phyloP scores from a whole-genome alignment of 2,888 invertebrate genomes.

The Chrysodeixis includens region DNA sequence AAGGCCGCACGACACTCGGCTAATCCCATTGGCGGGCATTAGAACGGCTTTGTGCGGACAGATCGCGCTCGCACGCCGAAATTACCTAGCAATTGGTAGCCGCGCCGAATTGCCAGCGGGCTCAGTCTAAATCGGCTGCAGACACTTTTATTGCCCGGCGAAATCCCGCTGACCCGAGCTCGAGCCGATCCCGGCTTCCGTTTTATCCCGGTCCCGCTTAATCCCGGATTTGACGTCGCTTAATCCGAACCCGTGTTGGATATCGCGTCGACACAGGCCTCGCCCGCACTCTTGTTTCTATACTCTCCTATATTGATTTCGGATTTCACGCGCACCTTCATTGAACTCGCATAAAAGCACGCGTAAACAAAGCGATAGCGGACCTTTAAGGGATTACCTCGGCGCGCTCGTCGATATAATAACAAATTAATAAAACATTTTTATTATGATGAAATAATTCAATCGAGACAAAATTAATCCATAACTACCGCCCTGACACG shows the following conservation, averaged over 20 bases:
- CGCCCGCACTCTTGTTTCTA: constrained; percentile 78
- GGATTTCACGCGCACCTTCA: constrained; percentile 77
- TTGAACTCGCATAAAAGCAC: constrained; percentile 64
- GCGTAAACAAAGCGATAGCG: constrained; percentile 70
- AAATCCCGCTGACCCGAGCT: constrained; percentile 88
- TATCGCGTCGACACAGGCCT: constrained; percentile 90
- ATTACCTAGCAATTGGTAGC: constrained; percentile 89
- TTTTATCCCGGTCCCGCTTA: constrained; percentile 86
- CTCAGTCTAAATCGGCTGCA: constrained; percentile 89
- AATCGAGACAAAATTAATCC: constrained; percentile 83
- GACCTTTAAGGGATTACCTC: constrained; percentile 71
- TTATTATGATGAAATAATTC: constrained; percentile 82
- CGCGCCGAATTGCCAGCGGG: constrained; percentile 85
- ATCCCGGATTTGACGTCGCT: constrained; percentile 90
- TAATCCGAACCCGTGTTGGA: constrained; percentile 91
- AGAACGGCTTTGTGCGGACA: constrained; percentile 87
- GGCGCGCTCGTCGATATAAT: constrained; percentile 58
- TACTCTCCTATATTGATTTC: constrained; percentile 81
- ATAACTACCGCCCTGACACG: constrained; percentile 81
- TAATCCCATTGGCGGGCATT: constrained; percentile 88
- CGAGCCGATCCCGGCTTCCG: constrained; percentile 81
- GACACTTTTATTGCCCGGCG: constrained; percentile 89
- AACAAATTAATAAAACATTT: constrained; percentile 69
- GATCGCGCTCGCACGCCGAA: constrained; percentile 86
- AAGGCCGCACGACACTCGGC: constrained; percentile 83